phyloP scores from a whole-genome alignment of 2,797 vertebrate genomes.

The Streptopelia turtur region DNA sequence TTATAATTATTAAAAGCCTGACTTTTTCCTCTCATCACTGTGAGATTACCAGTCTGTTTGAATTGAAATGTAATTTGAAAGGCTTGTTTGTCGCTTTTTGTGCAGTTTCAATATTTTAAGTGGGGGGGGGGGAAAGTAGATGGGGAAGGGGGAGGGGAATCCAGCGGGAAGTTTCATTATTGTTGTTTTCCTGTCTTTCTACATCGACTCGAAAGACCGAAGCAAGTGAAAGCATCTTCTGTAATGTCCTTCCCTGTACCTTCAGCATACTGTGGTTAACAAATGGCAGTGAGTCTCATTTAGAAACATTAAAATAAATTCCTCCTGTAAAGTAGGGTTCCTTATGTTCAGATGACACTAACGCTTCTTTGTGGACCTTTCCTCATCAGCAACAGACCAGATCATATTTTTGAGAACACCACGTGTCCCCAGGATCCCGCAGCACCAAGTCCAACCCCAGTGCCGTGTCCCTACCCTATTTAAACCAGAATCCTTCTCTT shows the following conservation, averaged over 20 bases:
- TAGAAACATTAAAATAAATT: background rate
- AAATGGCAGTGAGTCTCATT: conserved; percentile 13
- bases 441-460: background rate
- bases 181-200: conserved; percentile 54
- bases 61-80: conserved; percentile 76
- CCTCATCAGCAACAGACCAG: background rate
- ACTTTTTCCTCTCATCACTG: conserved; percentile 82
- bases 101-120: conserved; percentile 75
- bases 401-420: background rate
- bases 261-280: conserved; percentile 33
- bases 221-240: conserved; percentile 53
- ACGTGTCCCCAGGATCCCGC: background rate
- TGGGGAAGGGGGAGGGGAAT: conserved; percentile 42
- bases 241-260: conserved; percentile 33
- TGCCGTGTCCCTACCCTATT: background rate
- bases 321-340: conserved; percentile 8
- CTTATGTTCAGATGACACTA: background rate
- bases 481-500: background rate
- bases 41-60: conserved; percentile 79
- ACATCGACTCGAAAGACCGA: conserved; percentile 48
- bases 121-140: conserved; percentile 46
- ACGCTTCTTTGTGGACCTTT: background rate
- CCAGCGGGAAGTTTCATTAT: conserved; percentile 30
- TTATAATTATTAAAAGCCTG: conserved; percentile 84
- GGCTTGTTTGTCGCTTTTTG: conserved; percentile 75